Conservation (phyloP, 2,113 vertebrate species). For the Condylura cristata region DNA sequence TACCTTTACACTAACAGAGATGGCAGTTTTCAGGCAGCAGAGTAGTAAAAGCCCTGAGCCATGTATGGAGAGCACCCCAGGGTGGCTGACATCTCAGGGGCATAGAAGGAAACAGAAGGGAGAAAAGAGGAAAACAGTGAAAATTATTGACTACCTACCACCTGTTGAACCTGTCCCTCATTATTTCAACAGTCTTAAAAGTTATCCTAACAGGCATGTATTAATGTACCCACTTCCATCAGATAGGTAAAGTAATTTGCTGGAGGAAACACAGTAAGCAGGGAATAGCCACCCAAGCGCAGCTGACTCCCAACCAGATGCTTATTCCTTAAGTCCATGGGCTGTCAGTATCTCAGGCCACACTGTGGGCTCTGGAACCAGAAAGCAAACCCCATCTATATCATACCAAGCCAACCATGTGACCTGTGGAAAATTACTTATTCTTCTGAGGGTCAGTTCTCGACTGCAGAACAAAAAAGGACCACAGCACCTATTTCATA, state of each 20-base stretch:
- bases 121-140: background rate
- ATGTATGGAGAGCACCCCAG: background rate
- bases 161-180: background rate
- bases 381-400: background rate
- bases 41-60: background rate
- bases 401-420: background rate
- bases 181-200: background rate
- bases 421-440: slow-evolving; percentile 11
- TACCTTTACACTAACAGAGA: background rate
- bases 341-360: background rate
- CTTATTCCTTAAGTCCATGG: background rate
- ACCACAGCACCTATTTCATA: background rate
- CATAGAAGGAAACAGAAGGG: background rate
- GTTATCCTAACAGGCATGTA: background rate
- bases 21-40: background rate
- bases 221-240: background rate
- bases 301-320: background rate
- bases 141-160: background rate
- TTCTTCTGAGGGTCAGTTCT: background rate
- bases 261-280: background rate
- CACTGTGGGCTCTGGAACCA: background rate
- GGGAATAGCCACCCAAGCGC: background rate
- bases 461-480: background rate
- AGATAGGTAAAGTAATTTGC: background rate
- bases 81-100: background rate